These are phyloP conservation scores for Choloepus didactylus DNA, from an alignment of 2,797 vertebrate species.

Conservation along the genomic window DNA sequence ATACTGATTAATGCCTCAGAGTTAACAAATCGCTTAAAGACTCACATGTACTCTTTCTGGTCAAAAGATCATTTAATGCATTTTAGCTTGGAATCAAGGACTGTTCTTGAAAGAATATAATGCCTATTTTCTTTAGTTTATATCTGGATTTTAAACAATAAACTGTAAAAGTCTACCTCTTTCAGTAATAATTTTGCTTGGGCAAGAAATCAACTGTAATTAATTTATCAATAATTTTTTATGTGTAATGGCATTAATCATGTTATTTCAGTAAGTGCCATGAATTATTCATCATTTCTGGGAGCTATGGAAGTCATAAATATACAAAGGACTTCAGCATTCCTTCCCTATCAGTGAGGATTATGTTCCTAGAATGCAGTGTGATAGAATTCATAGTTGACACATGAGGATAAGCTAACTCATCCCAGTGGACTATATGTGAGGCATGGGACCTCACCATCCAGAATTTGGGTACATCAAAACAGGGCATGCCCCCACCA, in stretches of 20 bases:
- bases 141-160: constrained; percentile 45
- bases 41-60: neutral
- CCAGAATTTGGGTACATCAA: neutral
- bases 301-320: neutral
- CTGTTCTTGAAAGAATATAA: neutral
- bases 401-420: neutral
- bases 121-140: neutral
- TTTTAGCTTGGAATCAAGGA: constrained; percentile 35
- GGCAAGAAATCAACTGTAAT: neutral
- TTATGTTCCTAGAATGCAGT: neutral
- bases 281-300: neutral
- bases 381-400: neutral
- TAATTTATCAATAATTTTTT: neutral
- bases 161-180: neutral
- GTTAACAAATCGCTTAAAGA: neutral
- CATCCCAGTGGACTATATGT: neutral
- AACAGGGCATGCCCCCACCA: neutral
- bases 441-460: neutral
- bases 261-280: constrained; percentile 33
- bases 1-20: neutral
- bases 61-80: neutral
- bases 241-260: neutral
- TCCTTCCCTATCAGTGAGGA: neutral
- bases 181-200: constrained; percentile 17
- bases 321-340: neutral